phyloP scores from a whole-genome alignment of 2,113 vertebrate genomes.

The Oreochromis spilurus region DNA sequence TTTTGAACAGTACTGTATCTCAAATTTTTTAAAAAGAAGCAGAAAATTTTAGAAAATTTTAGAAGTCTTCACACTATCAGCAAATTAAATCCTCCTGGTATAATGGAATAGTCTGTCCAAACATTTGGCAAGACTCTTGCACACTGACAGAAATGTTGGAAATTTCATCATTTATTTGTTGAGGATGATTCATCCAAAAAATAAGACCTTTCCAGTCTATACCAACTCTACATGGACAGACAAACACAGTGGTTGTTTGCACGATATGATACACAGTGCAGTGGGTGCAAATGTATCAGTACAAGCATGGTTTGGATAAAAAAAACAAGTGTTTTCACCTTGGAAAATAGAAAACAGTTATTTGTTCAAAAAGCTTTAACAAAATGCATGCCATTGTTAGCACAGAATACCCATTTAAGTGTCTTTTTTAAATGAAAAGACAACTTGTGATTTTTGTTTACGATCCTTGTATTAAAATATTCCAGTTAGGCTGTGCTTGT shows the following conservation, averaged over 20 bases:
- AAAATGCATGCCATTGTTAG: neutral
- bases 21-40: neutral
- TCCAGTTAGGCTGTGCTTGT: neutral
- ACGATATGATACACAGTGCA: accelerated
- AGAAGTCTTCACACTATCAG: neutral
- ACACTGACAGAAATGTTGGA: neutral
- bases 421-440: neutral
- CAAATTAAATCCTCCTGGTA: neutral
- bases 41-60: neutral
- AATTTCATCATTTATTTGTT: neutral
- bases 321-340: neutral
- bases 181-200: neutral
- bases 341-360: neutral
- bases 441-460: neutral
- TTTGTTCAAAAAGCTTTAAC: neutral
- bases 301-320: neutral
- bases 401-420: neutral
- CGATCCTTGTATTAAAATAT: neutral
- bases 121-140: neutral
- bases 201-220: neutral
- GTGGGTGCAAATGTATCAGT: neutral
- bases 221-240: neutral
- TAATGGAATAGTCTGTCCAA: neutral
- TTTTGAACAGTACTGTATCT: accelerated
- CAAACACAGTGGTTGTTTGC: neutral